Percentiles rank a stretch among this genome's conserved stretches.
Conservation (phyloP, 2,888 invertebrate species). For the Rotaria socialis region DNA sequence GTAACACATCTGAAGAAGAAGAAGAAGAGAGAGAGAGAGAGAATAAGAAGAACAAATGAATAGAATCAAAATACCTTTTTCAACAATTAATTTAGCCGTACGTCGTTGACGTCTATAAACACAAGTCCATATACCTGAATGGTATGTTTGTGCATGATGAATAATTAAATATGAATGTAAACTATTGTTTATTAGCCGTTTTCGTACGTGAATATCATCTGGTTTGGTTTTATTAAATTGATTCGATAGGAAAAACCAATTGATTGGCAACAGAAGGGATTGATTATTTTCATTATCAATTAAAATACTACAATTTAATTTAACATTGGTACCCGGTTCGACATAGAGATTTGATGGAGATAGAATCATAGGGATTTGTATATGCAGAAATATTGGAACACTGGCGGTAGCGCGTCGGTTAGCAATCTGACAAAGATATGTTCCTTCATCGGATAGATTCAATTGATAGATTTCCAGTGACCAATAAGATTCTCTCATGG, state of each 20-base stretch:
- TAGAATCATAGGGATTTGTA: not conserved
- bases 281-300: not conserved
- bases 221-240: not conserved
- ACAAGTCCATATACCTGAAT: constrained; percentile 17
- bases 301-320: not conserved
- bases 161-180: not conserved
- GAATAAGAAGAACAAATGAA: not conserved
- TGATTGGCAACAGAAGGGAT: not conserved
- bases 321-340: not conserved
- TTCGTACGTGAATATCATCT: not conserved
- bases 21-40: not conserved
- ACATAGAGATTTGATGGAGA: not conserved
- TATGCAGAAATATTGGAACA: not conserved
- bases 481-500: not conserved
- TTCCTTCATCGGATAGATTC: not conserved
- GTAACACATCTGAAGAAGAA: not conserved
- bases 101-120: constrained; percentile 17
- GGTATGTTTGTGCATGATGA: constrained; percentile 5
- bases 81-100: not conserved
- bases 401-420: not conserved
- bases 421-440: not conserved
- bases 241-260: not conserved
- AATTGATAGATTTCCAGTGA: constrained; percentile 17
- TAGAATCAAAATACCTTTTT: not conserved
- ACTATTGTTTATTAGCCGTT: not conserved